These are phyloP conservation scores for Coilia nasus DNA, from an alignment of 2,797 vertebrate species.

Conservation along the genomic window DNA sequence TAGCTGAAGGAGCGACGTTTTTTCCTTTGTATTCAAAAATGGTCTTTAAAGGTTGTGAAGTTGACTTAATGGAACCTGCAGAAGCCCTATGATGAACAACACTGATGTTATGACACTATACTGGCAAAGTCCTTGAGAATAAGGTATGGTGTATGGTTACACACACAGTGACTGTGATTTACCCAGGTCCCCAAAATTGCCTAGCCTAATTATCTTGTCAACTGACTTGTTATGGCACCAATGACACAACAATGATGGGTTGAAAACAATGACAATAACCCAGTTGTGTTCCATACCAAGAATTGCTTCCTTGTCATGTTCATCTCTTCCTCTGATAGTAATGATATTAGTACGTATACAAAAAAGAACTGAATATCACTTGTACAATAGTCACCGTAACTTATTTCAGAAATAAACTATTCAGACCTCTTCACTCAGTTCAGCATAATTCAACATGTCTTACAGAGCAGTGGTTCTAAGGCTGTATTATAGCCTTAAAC, in stretches of 20 bases:
- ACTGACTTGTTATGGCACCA: background rate
- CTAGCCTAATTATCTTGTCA: background rate
- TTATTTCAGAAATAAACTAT: background rate
- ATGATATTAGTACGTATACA: background rate
- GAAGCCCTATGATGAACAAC: background rate
- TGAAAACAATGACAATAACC: background rate
- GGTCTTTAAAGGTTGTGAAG: background rate
- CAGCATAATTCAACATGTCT: background rate
- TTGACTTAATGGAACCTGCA: background rate
- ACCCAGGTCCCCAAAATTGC: background rate
- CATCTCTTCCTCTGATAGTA: background rate
- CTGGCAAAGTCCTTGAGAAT: conserved; percentile 2
- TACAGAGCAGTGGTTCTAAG: background rate
- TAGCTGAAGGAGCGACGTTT: too few species aligned
- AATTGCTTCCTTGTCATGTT: background rate
- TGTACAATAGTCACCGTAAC: background rate
- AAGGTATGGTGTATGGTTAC: background rate
- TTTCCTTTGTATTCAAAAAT: too few species aligned
- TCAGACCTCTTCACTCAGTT: background rate
- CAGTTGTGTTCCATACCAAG: background rate
- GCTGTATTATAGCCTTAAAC: background rate
- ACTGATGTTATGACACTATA: conserved; percentile 1
- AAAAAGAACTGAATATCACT: background rate
- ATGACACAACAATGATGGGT: background rate
- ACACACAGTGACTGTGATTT: background rate